Evolutionary conservation across 2,888 invertebrate species (phyloP).

Genomic region (Ethmia dodecea): DNA sequence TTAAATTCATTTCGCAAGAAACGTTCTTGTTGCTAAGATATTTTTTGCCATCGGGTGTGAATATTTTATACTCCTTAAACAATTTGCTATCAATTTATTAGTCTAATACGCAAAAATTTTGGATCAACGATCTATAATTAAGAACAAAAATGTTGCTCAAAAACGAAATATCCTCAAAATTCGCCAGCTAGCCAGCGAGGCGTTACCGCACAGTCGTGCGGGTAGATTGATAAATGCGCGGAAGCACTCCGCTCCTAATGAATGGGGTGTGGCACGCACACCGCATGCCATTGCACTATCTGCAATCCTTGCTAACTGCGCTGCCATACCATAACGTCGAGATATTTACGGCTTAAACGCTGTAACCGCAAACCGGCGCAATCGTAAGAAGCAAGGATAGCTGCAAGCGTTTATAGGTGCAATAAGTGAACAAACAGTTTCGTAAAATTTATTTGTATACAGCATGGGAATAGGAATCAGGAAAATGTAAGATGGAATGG

Average conservation of each 20-base stretch:
- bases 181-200: slow-evolving; percentile 28
- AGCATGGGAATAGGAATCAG: not conserved
- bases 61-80: too few species aligned
- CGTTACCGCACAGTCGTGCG: slow-evolving; percentile 36
- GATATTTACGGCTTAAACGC: slow-evolving; percentile 46
- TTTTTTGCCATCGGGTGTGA: too few species aligned
- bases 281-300: slow-evolving; percentile 53
- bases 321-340: slow-evolving; percentile 26
- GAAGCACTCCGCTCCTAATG: slow-evolving; percentile 73
- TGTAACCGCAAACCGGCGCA: slow-evolving; percentile 3
- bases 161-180: slow-evolving; percentile 12
- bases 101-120: too few species aligned
- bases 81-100: too few species aligned
- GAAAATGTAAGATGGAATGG: not conserved
- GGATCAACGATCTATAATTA: too few species aligned
- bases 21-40: too few species aligned
- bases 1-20: too few species aligned
- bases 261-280: slow-evolving; percentile 73
- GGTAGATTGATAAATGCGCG: slow-evolving; percentile 74
- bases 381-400: too few species aligned
- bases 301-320: slow-evolving; percentile 54
- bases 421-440: too few species aligned
- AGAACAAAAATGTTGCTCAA: too few species aligned
- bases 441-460: slow-evolving; percentile 1
- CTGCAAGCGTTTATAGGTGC: not conserved